These are phyloP conservation scores for Drosophila neotestacea DNA, from an alignment of 2,888 invertebrate genomes.

Conservation along the genomic window DNA sequence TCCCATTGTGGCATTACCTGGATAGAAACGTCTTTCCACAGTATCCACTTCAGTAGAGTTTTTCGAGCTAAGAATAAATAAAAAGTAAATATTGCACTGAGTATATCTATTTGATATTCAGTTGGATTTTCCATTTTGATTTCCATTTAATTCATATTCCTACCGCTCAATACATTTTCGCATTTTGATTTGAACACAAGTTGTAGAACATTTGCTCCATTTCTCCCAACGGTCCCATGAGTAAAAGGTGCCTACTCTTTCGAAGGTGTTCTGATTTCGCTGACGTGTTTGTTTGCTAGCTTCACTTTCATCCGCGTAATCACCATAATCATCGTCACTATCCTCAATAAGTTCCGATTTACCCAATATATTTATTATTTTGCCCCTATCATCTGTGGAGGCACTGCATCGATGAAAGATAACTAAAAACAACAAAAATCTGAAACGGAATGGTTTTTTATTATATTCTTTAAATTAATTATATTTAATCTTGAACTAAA, in stretches of 20 bases:
- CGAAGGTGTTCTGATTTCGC: slow-evolving; percentile 41
- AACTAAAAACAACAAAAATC: slow-evolving; percentile 16
- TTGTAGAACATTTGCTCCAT: slow-evolving; percentile 91
- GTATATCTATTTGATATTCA: not conserved
- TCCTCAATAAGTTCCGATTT: slow-evolving; percentile 61
- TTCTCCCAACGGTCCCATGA: slow-evolving; percentile 90
- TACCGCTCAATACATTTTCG: slow-evolving; percentile 88
- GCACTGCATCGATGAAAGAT: not conserved
- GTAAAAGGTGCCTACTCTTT: slow-evolving; percentile 71
- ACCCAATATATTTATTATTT: slow-evolving; percentile 3
- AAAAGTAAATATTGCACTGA: not conserved
- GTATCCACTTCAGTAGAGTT: slow-evolving; percentile 36
- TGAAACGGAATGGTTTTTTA: slow-evolving; percentile 6
- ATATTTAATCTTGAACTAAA: not conserved
- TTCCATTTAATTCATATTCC: slow-evolving; percentile 3
- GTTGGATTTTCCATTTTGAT: not conserved
- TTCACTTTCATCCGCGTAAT: slow-evolving; percentile 64
- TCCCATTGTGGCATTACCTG: slow-evolving; percentile 81
- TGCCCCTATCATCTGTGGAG: slow-evolving; percentile 10
- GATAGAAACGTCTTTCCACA: slow-evolving; percentile 66
- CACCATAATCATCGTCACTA: slow-evolving; percentile 70
- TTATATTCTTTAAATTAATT: not conserved
- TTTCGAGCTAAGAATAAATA: slow-evolving; percentile 47
- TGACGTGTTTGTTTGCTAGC: slow-evolving; percentile 48
- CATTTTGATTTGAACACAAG: slow-evolving; percentile 91